Base-by-base conservation (phyloP, 2,113 vertebrate species). In the Shinisaurus crocodilurus region DNA sequence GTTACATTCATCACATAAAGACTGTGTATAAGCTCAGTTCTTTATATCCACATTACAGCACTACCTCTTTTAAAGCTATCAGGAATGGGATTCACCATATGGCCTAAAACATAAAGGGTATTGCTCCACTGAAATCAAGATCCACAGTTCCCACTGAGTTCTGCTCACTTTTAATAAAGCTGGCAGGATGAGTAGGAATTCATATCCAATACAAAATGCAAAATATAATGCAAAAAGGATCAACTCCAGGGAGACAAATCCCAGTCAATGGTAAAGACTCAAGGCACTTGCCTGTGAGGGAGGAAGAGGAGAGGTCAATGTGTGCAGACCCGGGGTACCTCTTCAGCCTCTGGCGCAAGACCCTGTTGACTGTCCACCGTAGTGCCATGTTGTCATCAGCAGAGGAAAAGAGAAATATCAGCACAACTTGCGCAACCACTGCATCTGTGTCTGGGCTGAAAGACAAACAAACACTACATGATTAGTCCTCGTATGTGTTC, bases 321-420 rank as follows among this genome's bases (percentile, higher is more conserved):
- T 6, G 18, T 90, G 96, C 90, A 83, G 96, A 95, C 1, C 89
- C 94, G 85, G 85, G 96, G 90, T 97, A 93, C 67, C 82, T 92
- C 74, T 79, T 94, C 91, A 97, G 80, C 43, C 97, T 96, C 48
- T 95, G 91, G 70, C 63, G 27, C 90, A 97, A 93, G 92, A 95
- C 94, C 57, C 27, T 93, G 91, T 95, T 85, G 2, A 94, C 80
- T 67, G 8, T 96, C 57, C 90, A 85, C 79, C 67, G 13, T 86
- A 96, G 25, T 40, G 90, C 90, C 94, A 92, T 96, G 90, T 85
- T 85, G 34, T 92, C 94, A 92, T 97, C 97, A 93, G 85, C 93
- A 87, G 90, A 75, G 83, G 85, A 96, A 89, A 95, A 96, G 87
- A 92, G 95, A 94, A 97, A 97, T 9, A 96, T 97, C 89, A 98